Conservation (phyloP, 2,113 vertebrate genomes). For the Thermophis baileyi region DNA sequence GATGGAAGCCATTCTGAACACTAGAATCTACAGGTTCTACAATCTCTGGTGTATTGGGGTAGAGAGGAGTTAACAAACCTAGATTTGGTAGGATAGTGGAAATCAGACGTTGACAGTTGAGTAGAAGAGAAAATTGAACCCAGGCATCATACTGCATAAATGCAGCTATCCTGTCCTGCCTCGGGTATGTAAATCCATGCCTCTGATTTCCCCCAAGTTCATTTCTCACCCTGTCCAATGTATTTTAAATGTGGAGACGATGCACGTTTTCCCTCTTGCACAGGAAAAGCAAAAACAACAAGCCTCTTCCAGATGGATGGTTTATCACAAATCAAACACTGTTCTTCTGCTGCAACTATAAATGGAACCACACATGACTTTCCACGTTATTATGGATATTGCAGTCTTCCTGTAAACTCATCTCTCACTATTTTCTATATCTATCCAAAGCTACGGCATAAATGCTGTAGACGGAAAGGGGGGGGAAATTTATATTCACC, state of each 20-base stretch:
- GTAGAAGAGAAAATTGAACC: neutral
- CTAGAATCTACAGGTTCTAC: neutral
- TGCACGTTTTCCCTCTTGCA: neutral
- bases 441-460: neutral
- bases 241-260: neutral
- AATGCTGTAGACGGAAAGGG: too few species aligned
- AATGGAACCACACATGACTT: neutral
- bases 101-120: neutral
- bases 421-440: neutral
- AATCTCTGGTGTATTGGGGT: neutral
- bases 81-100: neutral
- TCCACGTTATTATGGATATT: neutral
- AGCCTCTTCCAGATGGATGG: neutral
- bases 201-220: neutral
- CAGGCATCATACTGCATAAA: neutral
- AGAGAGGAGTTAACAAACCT: neutral
- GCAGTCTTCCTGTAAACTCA: neutral
- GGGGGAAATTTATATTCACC: neutral
- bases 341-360: neutral
- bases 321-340: neutral
- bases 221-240: neutral
- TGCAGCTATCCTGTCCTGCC: neutral
- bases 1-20: neutral
- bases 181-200: neutral
- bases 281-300: slow-evolving; percentile 7